Conservation (phyloP, 2,113 vertebrate species). For the Isichthys henryi region DNA sequence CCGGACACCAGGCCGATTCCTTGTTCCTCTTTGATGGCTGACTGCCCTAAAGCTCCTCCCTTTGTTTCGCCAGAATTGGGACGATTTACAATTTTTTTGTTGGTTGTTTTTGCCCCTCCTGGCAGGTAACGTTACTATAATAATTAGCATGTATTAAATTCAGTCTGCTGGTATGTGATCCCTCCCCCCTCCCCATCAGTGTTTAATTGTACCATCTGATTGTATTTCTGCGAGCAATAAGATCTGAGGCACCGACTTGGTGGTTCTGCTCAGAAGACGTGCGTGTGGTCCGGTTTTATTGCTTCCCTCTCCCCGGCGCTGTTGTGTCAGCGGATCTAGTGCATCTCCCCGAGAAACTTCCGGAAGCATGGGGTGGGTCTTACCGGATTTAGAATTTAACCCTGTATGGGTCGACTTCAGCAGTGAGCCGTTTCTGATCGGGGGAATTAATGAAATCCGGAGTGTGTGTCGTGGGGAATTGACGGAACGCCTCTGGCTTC, state of each 20-base stretch:
- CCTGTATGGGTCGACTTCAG: neutral
- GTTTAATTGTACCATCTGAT: conserved; percentile 19
- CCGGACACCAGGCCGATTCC: conserved; percentile 56
- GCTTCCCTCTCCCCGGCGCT: neutral
- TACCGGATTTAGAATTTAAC: neutral
- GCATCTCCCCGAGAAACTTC: conserved; percentile 13
- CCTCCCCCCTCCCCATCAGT: neutral
- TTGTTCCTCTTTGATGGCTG: neutral
- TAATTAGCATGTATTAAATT: neutral
- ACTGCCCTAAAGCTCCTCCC: neutral
- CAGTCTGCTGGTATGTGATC: neutral
- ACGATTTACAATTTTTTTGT: neutral
- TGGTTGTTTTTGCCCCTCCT: neutral
- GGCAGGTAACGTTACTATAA: conserved; percentile 3
- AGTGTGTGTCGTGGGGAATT: neutral
- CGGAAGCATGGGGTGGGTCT: neutral
- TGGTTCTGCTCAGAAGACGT: neutral
- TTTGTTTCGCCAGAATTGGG: neutral
- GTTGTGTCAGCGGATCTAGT: conserved; percentile 12
- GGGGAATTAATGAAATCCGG: neutral
- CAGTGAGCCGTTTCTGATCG: neutral
- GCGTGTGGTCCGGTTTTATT: neutral
- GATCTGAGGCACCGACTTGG: neutral
- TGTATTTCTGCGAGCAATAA: conserved; percentile 7
- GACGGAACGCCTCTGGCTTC: neutral